phyloP scores from a whole-genome alignment of 2,888 invertebrate species.

The Gonocerus acuteangulatus region DNA sequence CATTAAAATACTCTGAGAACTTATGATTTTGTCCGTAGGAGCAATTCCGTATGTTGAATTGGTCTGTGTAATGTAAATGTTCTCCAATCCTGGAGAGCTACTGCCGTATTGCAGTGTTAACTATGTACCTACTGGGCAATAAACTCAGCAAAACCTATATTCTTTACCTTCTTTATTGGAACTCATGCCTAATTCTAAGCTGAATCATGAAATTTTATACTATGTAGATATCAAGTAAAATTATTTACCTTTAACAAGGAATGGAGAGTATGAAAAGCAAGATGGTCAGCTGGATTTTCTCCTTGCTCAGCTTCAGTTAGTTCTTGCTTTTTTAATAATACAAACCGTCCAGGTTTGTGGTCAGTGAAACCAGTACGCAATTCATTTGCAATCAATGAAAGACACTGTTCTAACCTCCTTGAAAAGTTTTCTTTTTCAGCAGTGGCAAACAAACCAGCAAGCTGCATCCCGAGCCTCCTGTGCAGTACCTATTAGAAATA shows the following conservation, averaged over 20 bases:
- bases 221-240: too few species aligned
- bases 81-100: too few species aligned
- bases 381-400: slow-evolving; percentile 54
- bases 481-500: slow-evolving; percentile 46
- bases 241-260: slow-evolving; percentile 55
- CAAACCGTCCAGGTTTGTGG: slow-evolving; percentile 42
- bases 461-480: slow-evolving; percentile 66
- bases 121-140: too few species aligned
- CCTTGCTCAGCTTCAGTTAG: slow-evolving; percentile 38
- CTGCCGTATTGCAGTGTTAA: too few species aligned
- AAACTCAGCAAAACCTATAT: too few species aligned
- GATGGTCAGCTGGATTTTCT: slow-evolving; percentile 55
- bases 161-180: too few species aligned
- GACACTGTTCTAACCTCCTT: slow-evolving; percentile 52
- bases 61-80: too few species aligned
- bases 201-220: too few species aligned
- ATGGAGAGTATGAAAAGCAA: slow-evolving; percentile 65
- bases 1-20: too few species aligned
- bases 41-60: too few species aligned
- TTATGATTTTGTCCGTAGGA: too few species aligned
- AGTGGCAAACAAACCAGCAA: slow-evolving; percentile 70
- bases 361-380: slow-evolving; percentile 48
- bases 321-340: slow-evolving; percentile 39
- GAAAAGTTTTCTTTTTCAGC: slow-evolving; percentile 62
- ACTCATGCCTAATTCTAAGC: too few species aligned